A percentile compares a stretch with the other conserved stretches of the same genome.
phyloP scores from a whole-genome alignment of 2,888 invertebrate species.

The Drosophila mulleri region DNA sequence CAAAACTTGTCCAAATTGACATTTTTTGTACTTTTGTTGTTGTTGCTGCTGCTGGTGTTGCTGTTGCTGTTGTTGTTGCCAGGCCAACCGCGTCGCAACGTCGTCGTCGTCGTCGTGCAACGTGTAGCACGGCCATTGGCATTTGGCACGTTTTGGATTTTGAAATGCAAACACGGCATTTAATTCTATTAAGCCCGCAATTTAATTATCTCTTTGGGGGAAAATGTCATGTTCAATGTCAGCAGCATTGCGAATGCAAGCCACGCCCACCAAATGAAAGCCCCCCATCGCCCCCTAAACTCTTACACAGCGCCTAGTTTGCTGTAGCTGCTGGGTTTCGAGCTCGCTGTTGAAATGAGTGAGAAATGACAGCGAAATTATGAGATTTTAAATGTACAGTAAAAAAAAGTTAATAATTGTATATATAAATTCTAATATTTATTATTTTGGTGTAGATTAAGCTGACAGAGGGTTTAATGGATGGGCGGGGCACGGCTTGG shows the following conservation, averaged over 20 bases:
- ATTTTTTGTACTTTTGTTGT: slow-evolving; percentile 53
- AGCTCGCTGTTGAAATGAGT: slow-evolving; percentile 23
- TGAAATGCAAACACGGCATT: slow-evolving; percentile 81
- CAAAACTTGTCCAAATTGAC: slow-evolving; percentile 81
- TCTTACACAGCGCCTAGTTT: background rate
- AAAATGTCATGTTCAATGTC: slow-evolving; percentile 77
- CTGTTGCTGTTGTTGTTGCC: slow-evolving; percentile 15
- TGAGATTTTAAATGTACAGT: slow-evolving; percentile 46
- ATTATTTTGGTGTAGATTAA: slow-evolving; percentile 30
- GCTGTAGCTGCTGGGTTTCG: slow-evolving; percentile 5
- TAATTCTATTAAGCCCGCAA: slow-evolving; percentile 80
- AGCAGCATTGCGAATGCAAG: slow-evolving; percentile 50
- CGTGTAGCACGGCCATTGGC: slow-evolving; percentile 49
- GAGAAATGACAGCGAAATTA: slow-evolving; percentile 63
- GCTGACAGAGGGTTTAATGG: slow-evolving; percentile 19
- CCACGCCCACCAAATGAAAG: slow-evolving; percentile 21
- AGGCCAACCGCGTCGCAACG: slow-evolving; percentile 47
- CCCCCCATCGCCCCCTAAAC: no score
- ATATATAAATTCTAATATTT: slow-evolving; percentile 5
- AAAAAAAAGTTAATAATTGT: background rate
- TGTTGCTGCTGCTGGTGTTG: slow-evolving; percentile 9
- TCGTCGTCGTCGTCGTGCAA: slow-evolving; percentile 27
- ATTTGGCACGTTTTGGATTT: slow-evolving; percentile 75
- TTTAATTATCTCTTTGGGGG: slow-evolving; percentile 79
- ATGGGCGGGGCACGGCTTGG: slow-evolving; percentile 1